Evolutionary conservation across 2,888 invertebrate species (phyloP), one percentile per base, ranked within the genome.

Genomic region (Drosophila prostipennis): DNA sequence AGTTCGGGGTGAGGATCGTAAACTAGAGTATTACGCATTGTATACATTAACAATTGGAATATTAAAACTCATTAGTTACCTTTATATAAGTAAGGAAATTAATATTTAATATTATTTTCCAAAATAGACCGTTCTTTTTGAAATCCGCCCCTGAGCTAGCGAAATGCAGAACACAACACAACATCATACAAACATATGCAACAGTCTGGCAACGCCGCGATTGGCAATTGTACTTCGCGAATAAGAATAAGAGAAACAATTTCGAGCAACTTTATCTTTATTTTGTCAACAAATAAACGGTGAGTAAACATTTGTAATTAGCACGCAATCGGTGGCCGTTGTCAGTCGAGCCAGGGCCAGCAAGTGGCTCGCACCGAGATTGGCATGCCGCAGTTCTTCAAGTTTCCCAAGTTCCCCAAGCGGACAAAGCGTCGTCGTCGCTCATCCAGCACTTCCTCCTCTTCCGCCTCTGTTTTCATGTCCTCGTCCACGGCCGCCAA

Each of bases 241-340:
- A 55, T 40, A 61, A 42, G 69, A 63, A 61, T 61, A 58, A 70
- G 60, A 51, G 61, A 63, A 72, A 64, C 65, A 61, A 58, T 46
- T 37, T 58, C 43, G 39, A 70, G 72, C 89, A 82, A 75, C 82
- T 80, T 80, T 89, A 80, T 81, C 78, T 75, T 75, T 84, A 84
- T 79, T 89, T 83, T 82, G 76, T 84, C 79, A 82, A 87, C 82
- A 88, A 89, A 89, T 85, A 85, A 89, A 90, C 79, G 86, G 89
- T 89, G 71, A 87, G 88, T 86, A 77, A 85, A 85, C 85, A 87
- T 73, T 55, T 58, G 67, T 79, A 82, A 85, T 87, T 82, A 80
- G 72, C 80, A 73, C 74, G 64, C 65, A 72, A 59, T 39, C 56
- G 48, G 45, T 43, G 63, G 65, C 32, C 39, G 37, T 39, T 57